phyloP scores from a whole-genome alignment of 2,797 vertebrate species.

The Acipenser oxyrinchus region DNA sequence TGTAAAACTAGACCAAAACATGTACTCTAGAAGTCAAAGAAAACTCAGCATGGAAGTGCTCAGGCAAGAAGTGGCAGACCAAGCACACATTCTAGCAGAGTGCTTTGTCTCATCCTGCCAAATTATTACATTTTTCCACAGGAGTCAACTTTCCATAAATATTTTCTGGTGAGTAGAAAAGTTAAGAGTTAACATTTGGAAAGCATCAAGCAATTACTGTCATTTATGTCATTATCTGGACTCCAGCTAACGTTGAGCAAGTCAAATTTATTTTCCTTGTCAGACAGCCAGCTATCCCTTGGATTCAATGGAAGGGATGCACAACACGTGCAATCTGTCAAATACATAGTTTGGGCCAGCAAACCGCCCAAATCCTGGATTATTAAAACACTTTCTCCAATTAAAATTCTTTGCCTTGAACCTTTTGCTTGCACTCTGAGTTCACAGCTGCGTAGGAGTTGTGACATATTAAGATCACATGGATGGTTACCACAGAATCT shows the following conservation, averaged over 20 bases:
- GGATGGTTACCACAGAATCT: neutral
- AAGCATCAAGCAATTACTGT: neutral
- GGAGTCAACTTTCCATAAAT: neutral
- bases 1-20: too few species aligned
- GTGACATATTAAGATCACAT: neutral
- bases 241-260: conserved; percentile 38
- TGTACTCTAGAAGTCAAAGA: too few species aligned
- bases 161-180: neutral
- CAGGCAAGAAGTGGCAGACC: too few species aligned
- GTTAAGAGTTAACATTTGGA: neutral
- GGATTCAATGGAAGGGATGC: conserved; percentile 26
- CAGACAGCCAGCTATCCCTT: conserved; percentile 35
- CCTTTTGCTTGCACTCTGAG: conserved; percentile 17
- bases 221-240: conserved; percentile 26
- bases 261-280: conserved; percentile 36
- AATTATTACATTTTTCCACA: neutral
- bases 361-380: conserved; percentile 44
- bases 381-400: conserved; percentile 68
- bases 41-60: too few species aligned
- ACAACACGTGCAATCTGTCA: neutral
- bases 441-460: conserved; percentile 3
- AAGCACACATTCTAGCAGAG: neutral
- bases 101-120: neutral
- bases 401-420: conserved; percentile 59
- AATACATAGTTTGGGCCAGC: conserved; percentile 1